A percentile compares a stretch with the other conserved stretches of the same genome.
Conservation (phyloP, 2,797 vertebrate genomes). For the Intellagama lesueurii region DNA sequence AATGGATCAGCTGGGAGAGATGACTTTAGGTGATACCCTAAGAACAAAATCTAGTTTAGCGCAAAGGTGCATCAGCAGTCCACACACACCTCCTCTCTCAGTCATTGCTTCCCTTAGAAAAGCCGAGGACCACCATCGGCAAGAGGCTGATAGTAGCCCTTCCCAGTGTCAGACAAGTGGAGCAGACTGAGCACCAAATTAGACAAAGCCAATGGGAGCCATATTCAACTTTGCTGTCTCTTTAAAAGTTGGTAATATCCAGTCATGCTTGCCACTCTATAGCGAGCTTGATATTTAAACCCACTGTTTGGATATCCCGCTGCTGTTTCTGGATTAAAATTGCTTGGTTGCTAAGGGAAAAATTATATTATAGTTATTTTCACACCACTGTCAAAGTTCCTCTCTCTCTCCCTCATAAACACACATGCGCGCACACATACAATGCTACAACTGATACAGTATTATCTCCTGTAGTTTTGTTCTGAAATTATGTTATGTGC, state of each 20-base stretch:
- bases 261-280: too few species aligned
- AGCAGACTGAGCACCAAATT: not conserved
- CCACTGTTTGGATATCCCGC: too few species aligned
- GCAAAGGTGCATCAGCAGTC: not conserved
- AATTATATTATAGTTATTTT: not conserved
- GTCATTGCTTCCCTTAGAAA: not conserved
- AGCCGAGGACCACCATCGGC: not conserved
- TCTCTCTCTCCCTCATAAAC: too few species aligned
- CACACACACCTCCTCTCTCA: not conserved
- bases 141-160: not conserved
- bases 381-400: too few species aligned
- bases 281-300: not conserved
- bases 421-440: too few species aligned
- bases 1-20: not conserved
- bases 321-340: not conserved
- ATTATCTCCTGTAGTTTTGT: too few species aligned
- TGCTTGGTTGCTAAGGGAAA: not conserved
- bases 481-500: too few species aligned
- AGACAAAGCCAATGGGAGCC: not conserved
- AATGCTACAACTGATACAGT: too few species aligned
- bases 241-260: not conserved
- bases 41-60: not conserved
- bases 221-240: not conserved
- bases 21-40: accelerated
- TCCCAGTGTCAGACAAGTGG: not conserved